These are phyloP conservation scores for Synanthedon myopaeformis DNA, from an alignment of 2,888 invertebrate genomes.

Conservation along the genomic window DNA sequence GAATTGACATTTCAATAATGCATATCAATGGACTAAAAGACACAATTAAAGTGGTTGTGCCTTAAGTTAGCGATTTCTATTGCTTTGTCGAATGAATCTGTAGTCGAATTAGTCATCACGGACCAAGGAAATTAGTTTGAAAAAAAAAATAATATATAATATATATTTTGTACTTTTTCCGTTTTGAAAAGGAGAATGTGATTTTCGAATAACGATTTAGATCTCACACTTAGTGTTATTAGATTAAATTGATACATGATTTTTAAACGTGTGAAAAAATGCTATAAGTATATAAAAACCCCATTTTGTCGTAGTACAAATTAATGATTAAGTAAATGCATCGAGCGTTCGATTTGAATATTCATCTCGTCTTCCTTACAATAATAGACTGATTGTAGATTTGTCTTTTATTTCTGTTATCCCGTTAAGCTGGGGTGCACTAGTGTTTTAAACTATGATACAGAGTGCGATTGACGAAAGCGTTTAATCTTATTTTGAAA, in stretches of 20 bases:
- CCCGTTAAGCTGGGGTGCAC: conserved; percentile 63
- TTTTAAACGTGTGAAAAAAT: conserved; percentile 15
- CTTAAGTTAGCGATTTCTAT: conserved; percentile 42
- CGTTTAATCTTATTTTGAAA: too few relatives aligned
- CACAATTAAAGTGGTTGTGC: conserved; percentile 53
- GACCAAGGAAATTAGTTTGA: conserved; percentile 55
- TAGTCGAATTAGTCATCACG: conserved; percentile 38
- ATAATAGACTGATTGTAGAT: conserved; percentile 55
- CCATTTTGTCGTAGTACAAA: conserved; percentile 61
- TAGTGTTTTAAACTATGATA: conserved; percentile 25
- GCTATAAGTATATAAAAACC: conserved; percentile 17
- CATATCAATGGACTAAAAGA: conserved; percentile 18
- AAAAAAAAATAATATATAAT: conserved; percentile 21
- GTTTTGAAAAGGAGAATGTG: conserved; percentile 29
- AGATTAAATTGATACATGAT: conserved; percentile 31
- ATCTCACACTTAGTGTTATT: conserved; percentile 34
- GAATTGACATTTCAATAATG: background rate
- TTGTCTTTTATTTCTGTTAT: conserved; percentile 32
- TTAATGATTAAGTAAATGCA: conserved; percentile 46
- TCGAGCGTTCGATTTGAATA: conserved; percentile 19
- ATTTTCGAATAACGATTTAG: conserved; percentile 23
- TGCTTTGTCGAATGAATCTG: conserved; percentile 22
- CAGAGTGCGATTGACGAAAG: too few relatives aligned
- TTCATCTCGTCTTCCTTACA: conserved; percentile 50
- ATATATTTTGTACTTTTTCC: conserved; percentile 62